Evolutionary conservation across 2,888 invertebrate genomes (phyloP).

Genomic region (Orthonevra nobilis): DNA sequence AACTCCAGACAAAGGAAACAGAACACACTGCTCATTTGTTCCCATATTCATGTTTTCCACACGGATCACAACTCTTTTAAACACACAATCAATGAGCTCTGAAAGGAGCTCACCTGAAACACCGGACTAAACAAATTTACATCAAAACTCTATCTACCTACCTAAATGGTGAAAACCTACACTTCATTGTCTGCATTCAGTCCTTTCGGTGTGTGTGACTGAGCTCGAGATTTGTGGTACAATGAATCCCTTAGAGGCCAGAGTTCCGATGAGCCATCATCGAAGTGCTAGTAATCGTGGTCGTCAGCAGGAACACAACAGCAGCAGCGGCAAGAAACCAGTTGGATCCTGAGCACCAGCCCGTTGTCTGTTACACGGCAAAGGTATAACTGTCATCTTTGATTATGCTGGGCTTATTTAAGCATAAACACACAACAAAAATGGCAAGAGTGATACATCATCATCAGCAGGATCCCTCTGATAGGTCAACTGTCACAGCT

Average conservation of each 20-base stretch:
- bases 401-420: constrained; percentile 71
- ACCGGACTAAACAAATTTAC: constrained; percentile 55
- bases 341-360: constrained; percentile 64
- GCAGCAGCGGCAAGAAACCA: constrained; percentile 59
- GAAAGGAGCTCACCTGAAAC: constrained; percentile 64
- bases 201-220: constrained; percentile 14
- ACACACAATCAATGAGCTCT: constrained; percentile 61
- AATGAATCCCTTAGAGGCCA: constrained; percentile 59
- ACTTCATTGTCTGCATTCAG: constrained; percentile 45
- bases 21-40: constrained; percentile 66
- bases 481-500: constrained; percentile 73
- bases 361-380: constrained; percentile 65
- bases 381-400: constrained; percentile 69
- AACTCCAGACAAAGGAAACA: constrained; percentile 62
- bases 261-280: constrained; percentile 55
- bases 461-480: constrained; percentile 72
- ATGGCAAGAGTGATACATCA: constrained; percentile 72
- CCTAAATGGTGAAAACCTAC: constrained; percentile 58
- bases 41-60: constrained; percentile 69
- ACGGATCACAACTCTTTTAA: constrained; percentile 71
- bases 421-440: constrained; percentile 70
- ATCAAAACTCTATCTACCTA: constrained; percentile 49
- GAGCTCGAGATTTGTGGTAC: constrained; percentile 17
- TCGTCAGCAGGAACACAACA: constrained; percentile 69
- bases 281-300: constrained; percentile 57